Evolutionary conservation across 2,113 vertebrate genomes (phyloP).

Genomic region (Pantherophis guttatus): DNA sequence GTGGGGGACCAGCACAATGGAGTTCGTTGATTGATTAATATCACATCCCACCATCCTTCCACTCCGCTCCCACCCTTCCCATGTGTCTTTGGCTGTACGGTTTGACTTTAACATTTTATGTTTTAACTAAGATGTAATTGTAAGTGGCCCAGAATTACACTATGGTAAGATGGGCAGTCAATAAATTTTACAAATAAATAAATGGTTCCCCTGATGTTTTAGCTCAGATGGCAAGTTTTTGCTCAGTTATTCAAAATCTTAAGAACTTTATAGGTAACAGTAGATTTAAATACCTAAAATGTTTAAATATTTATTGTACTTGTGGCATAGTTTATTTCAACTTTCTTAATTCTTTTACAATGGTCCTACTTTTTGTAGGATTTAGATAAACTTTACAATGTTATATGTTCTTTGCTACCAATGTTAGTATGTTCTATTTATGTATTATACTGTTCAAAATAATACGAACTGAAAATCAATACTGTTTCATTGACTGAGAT

Average conservation of each 20-base stretch:
- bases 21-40: no score
- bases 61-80: no score
- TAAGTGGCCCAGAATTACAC: no score
- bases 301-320: neutral
- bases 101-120: no score
- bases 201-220: neutral
- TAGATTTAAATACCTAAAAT: neutral
- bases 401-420: neutral
- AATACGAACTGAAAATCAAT: neutral
- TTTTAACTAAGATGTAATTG: no score
- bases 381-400: neutral
- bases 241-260: neutral
- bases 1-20: no score
- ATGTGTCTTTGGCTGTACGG: no score
- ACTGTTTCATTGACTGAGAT: neutral
- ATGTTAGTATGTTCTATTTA: neutral
- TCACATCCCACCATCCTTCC: no score
- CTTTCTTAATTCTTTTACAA: neutral
- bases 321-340: neutral
- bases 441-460: neutral
- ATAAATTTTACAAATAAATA: no score
- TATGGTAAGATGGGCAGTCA: no score
- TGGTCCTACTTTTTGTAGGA: neutral
- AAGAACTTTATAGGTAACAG: neutral
- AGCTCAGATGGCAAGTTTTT: neutral